phyloP scores from a whole-genome alignment of 2,888 invertebrate genomes.

The Torymus aiolomorphi region DNA sequence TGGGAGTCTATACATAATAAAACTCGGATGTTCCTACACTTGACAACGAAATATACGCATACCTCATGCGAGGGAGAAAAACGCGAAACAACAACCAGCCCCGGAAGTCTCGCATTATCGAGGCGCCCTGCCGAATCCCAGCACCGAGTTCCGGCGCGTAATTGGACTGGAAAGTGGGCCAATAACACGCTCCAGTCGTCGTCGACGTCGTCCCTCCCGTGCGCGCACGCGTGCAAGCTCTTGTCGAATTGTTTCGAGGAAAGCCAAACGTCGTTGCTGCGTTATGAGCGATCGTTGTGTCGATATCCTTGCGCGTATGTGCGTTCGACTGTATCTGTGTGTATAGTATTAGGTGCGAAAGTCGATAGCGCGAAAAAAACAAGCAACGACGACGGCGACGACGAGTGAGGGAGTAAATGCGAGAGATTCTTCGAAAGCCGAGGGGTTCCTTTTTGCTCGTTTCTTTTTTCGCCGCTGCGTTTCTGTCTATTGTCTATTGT shows the following conservation, averaged over 20 bases:
- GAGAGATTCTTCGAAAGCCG: conserved; percentile 30
- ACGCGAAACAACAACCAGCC: too few relatives aligned
- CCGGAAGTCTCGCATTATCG: too few relatives aligned
- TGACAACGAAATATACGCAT: too few relatives aligned
- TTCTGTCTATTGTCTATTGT: not conserved
- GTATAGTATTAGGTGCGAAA: too few relatives aligned
- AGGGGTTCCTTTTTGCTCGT: not conserved
- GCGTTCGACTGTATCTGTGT: too few relatives aligned
- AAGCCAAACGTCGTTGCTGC: not conserved
- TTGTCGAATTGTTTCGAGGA: conserved; percentile 31
- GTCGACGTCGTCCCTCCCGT: not conserved
- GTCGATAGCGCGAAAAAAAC: too few relatives aligned
- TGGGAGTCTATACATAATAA: too few relatives aligned
- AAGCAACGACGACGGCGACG: too few relatives aligned
- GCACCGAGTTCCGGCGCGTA: not conserved
- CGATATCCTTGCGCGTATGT: conserved; percentile 3
- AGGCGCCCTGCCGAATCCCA: too few relatives aligned
- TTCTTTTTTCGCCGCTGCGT: not conserved
- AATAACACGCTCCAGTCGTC: conserved; percentile 19
- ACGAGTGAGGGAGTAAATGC: too few relatives aligned
- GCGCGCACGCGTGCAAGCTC: not conserved
- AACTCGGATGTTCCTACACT: too few relatives aligned
- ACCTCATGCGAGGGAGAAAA: too few relatives aligned
- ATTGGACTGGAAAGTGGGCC: conserved; percentile 36
- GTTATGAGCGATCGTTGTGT: conserved; percentile 9